phyloP scores from a whole-genome alignment of 92 coral and sea anemone genomes.

The Parazoanthus atlanticus region DNA sequence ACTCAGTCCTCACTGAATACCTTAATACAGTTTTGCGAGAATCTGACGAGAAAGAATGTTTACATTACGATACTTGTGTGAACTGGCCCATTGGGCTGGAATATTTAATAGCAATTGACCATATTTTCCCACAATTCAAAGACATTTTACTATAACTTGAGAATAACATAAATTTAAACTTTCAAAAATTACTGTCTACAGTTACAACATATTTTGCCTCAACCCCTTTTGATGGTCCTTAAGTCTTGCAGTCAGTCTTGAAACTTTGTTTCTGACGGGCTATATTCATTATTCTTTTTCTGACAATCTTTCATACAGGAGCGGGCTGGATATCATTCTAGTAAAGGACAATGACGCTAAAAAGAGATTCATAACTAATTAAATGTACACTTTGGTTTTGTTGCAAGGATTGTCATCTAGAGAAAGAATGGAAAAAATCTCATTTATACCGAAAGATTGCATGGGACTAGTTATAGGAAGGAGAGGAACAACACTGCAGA shows the following conservation, averaged over 20 bases:
- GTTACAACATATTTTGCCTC: no score
- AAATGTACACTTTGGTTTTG: not conserved
- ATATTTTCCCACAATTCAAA: no score
- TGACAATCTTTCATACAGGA: not conserved
- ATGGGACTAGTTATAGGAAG: slow-evolving; percentile 30
- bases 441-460: slow-evolving; percentile 22
- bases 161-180: no score
- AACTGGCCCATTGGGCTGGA: no score
- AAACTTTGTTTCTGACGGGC: not conserved
- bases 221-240: not conserved
- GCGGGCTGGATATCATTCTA: not conserved
- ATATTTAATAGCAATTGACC: no score
- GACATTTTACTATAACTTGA: no score
- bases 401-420: not conserved
- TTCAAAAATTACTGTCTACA: no score
- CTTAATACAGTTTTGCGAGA: no score
- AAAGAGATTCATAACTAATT: not conserved
- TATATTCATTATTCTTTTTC: not conserved
- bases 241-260: not conserved
- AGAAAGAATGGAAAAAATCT: slow-evolving; percentile 4
- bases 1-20: no score
- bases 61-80: no score
- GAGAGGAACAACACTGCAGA: not conserved
- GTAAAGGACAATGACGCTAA: not conserved
- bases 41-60: no score